phyloP scores from a whole-genome alignment of 2,888 invertebrate species.

The Xestia ashworthii region DNA sequence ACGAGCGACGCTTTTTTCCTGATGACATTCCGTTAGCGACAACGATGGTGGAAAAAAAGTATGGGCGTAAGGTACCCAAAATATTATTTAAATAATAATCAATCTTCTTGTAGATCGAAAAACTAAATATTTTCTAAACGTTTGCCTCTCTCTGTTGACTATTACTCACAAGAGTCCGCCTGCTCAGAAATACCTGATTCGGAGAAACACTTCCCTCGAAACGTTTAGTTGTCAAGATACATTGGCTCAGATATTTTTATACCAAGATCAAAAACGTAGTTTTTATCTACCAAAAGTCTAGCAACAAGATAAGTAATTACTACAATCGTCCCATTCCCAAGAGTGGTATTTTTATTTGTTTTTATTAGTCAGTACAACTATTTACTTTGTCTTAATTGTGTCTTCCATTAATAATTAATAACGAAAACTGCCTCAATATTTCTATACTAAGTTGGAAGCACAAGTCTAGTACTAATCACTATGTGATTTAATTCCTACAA shows the following conservation, averaged over 20 bases:
- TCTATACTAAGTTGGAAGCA: neutral
- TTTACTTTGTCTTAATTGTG: constrained; percentile 9
- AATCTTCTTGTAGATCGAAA: neutral
- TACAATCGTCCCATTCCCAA: neutral
- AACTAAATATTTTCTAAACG: neutral
- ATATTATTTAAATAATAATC: neutral
- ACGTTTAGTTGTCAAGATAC: neutral
- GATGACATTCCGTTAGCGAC: neutral
- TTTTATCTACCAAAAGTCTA: constrained; percentile 1
- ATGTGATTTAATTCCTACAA: neutral
- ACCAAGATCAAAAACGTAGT: neutral
- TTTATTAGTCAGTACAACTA: constrained; percentile 6
- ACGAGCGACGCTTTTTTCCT: neutral
- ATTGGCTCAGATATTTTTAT: neutral
- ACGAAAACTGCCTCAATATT: neutral
- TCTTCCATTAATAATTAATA: neutral
- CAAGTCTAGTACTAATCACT: neutral
- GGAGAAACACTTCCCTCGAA: neutral
- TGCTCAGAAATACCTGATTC: no score
- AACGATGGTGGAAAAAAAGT: neutral
- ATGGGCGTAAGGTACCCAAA: neutral
- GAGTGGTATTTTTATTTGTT: constrained; percentile 1
- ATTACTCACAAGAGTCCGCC: neutral
- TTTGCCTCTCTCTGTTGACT: neutral
- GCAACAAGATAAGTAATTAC: constrained; percentile 10